Evolutionary conservation across 2,113 vertebrate genomes (phyloP).

Genomic region (Ochotona princeps): DNA sequence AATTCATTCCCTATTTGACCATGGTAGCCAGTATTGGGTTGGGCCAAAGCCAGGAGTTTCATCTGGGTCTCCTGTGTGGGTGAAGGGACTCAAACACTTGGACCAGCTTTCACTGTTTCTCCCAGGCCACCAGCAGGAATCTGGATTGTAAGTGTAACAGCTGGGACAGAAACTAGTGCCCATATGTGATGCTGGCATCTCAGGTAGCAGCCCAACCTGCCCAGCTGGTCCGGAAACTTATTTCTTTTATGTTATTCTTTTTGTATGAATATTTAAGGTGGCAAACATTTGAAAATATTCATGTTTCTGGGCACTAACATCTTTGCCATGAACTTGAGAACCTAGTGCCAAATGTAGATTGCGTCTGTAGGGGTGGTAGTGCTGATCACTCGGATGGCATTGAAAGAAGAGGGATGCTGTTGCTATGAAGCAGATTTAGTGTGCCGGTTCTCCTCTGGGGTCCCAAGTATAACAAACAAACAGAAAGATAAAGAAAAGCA

Average conservation of each 20-base stretch:
- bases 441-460: neutral
- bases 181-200: no score
- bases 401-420: neutral
- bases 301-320: neutral
- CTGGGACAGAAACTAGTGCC: no score
- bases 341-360: neutral
- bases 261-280: slow-evolving; percentile 1
- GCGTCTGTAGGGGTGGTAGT: rapidly evolving
- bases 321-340: neutral
- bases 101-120: no score
- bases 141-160: no score
- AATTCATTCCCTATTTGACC: no score
- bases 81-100: no score
- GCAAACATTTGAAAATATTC: neutral
- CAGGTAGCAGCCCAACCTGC: no score
- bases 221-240: neutral
- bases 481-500: slow-evolving; percentile 33
- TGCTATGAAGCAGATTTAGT: neutral
- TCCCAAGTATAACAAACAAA: slow-evolving; percentile 24
- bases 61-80: no score
- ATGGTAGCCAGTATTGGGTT: no score
- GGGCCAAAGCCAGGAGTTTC: no score
- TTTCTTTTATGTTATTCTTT: neutral
- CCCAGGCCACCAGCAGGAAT: no score
- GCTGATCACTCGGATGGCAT: neutral